Evolutionary conservation across 2,113 vertebrate genomes (phyloP).

Genomic region (Passer montanus): DNA sequence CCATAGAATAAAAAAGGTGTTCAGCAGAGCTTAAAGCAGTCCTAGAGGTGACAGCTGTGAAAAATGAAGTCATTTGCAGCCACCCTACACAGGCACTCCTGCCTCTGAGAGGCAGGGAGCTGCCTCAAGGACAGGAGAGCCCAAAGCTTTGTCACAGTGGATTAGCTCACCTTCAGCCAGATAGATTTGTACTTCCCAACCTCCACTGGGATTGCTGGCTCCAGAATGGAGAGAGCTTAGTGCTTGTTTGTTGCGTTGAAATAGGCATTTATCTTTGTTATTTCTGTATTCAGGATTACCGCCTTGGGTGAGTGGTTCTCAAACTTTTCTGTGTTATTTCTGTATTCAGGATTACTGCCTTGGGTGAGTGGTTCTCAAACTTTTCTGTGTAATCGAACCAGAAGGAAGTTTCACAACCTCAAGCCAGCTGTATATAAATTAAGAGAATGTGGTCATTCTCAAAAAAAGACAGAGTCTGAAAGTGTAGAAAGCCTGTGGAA

Average conservation of each 20-base stretch:
- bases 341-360: background rate
- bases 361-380: background rate
- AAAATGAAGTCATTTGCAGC: constrained; percentile 14
- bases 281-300: background rate
- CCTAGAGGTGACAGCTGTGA: constrained; percentile 6
- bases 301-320: background rate
- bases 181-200: background rate
- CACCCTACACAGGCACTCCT: background rate
- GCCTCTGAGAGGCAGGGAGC: background rate
- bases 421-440: background rate
- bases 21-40: background rate
- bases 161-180: background rate
- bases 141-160: background rate
- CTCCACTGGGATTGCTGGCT: background rate
- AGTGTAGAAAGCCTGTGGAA: background rate
- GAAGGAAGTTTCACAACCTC: background rate
- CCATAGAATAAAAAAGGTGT: background rate
- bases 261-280: background rate
- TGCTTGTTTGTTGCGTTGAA: background rate
- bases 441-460: background rate
- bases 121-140: background rate
- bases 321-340: background rate
- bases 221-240: background rate
- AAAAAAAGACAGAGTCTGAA: background rate
- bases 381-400: background rate